Conservation (phyloP, 2,797 vertebrate genomes). For the Botia kubotai region DNA sequence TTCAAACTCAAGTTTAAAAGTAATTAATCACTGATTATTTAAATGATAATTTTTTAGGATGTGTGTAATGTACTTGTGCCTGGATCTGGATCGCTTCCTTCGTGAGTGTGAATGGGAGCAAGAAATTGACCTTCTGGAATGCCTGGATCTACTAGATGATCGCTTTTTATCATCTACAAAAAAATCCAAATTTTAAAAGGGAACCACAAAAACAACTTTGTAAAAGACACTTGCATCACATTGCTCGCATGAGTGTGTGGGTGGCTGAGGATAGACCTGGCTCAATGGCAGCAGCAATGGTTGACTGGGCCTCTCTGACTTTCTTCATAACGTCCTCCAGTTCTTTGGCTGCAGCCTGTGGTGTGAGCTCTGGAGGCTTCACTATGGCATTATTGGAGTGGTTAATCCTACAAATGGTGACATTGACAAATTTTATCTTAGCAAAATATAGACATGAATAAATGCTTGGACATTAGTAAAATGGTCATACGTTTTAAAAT, state of each 20-base stretch:
- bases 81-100: constrained; percentile 89
- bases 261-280: constrained; percentile 79
- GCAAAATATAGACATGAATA: background rate
- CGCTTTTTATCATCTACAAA: constrained; percentile 77
- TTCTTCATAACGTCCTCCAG: constrained; percentile 97
- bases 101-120: constrained; percentile 81
- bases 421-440: background rate
- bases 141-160: constrained; percentile 69
- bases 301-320: constrained; percentile 93
- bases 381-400: constrained; percentile 99
- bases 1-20: no score
- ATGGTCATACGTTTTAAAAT: background rate
- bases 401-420: constrained; percentile 85
- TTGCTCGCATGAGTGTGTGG: background rate
- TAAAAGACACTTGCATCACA: background rate
- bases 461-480: background rate
- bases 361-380: constrained; percentile 95
- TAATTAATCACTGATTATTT: no score
- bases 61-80: constrained; percentile 81
- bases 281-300: constrained; percentile 95
- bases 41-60: background rate
- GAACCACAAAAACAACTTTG: background rate
- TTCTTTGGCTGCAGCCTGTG: constrained; percentile 96
- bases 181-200: background rate
- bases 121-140: constrained; percentile 70